Evolutionary conservation across 2,888 invertebrate genomes (phyloP).

Genomic region (Panzeria rudis): DNA sequence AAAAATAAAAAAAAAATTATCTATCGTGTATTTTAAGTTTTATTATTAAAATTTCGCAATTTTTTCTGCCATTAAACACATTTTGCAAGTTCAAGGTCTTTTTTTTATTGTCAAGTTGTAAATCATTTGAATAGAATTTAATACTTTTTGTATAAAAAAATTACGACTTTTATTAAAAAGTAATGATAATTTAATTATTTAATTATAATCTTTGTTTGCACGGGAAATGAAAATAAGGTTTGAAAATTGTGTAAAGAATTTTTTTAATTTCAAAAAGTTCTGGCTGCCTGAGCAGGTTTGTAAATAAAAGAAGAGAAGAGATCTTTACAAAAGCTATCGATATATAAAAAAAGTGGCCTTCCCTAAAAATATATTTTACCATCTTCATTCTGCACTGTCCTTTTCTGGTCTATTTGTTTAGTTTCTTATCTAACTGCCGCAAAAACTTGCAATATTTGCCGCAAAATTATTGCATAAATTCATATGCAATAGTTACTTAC

Average conservation of each 20-base stretch:
- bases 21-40: conserved; percentile 41
- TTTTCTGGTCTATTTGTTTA: not conserved
- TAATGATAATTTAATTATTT: conserved; percentile 27
- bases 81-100: conserved; percentile 68
- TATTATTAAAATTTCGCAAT: not conserved
- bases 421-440: not conserved
- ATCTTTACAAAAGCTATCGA: too few relatives aligned
- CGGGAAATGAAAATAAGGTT: too few relatives aligned
- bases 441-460: not conserved
- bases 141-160: not conserved
- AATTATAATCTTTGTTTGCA: not conserved
- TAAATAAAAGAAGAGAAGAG: too few relatives aligned
- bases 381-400: not conserved
- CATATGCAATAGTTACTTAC: not conserved
- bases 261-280: too few relatives aligned
- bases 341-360: too few relatives aligned
- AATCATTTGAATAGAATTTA: conserved; percentile 25
- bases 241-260: too few relatives aligned
- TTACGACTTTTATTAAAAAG: conserved; percentile 28
- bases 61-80: conserved; percentile 27
- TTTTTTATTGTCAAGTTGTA: conserved; percentile 19
- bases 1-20: conserved; percentile 49
- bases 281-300: too few relatives aligned
- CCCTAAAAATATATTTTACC: too few relatives aligned
- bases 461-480: conserved; percentile 31